Conservation (phyloP, 2,888 invertebrate genomes). For the Thera britannica region DNA sequence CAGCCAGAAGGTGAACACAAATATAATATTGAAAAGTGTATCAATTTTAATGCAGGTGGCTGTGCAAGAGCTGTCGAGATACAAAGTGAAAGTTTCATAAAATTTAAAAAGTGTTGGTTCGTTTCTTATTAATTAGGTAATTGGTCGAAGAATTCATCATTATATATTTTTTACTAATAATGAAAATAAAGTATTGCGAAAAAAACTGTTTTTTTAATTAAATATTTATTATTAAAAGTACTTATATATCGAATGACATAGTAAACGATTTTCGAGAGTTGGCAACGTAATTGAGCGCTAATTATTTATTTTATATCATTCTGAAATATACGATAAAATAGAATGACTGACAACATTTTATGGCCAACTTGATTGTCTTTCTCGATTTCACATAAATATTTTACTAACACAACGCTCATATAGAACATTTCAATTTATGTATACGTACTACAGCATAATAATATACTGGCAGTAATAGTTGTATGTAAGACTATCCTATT, state of each 20-base stretch:
- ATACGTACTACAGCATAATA: background rate
- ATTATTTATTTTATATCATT: constrained; percentile 17
- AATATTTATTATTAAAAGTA: background rate
- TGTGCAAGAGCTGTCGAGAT: background rate
- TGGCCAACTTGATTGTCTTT: constrained; percentile 18
- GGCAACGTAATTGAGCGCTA: too few species aligned
- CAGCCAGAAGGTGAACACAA: too few species aligned
- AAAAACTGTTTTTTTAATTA: constrained; percentile 57
- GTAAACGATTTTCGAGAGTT: background rate
- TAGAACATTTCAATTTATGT: background rate
- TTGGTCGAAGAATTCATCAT: constrained; percentile 56
- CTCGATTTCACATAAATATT: constrained; percentile 19
- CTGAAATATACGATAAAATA: constrained; percentile 1
- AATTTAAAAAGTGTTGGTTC: background rate
- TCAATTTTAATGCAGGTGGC: too few species aligned
- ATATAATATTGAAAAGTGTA: too few species aligned
- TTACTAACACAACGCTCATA: background rate
- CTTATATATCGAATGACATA: background rate
- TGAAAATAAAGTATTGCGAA: constrained; percentile 77
- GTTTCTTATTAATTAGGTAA: background rate
- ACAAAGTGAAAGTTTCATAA: background rate
- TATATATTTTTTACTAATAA: constrained; percentile 81
- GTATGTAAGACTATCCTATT: too few species aligned
- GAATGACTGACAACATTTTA: constrained; percentile 14
- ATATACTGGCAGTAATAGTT: too few species aligned